phyloP scores from a whole-genome alignment of 2,888 invertebrate species.

The Volucella inanis region DNA sequence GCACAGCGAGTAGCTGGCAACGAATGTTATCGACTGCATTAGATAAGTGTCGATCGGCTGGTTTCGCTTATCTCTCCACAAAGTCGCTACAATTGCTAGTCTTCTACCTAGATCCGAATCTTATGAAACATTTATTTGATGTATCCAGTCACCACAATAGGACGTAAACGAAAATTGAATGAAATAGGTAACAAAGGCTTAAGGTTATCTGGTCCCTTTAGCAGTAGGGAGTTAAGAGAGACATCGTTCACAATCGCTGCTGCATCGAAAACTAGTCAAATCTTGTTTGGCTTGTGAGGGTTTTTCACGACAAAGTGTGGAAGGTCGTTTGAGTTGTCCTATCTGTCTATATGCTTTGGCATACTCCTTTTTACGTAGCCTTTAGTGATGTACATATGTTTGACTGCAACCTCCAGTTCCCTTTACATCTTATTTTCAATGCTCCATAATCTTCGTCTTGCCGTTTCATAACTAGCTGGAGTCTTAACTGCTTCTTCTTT shows the following conservation, averaged over 20 bases:
- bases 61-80: too few species aligned
- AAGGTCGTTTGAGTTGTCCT: not conserved
- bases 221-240: conserved; percentile 33
- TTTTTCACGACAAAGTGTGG: not conserved
- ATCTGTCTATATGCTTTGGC: too few species aligned
- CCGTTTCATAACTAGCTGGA: too few species aligned
- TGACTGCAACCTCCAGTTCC: conserved; percentile 14
- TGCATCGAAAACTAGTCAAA: conserved; percentile 12
- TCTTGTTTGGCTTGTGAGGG: conserved; percentile 16
- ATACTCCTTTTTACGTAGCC: not conserved
- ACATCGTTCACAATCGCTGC: not conserved
- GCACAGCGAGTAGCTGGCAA: too few species aligned
- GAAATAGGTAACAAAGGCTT: conserved; percentile 19
- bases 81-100: too few species aligned
- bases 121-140: conserved; percentile 18
- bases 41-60: too few species aligned
- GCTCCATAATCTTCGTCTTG: not conserved
- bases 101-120: too few species aligned
- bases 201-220: conserved; percentile 33
- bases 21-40: too few species aligned
- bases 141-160: conserved; percentile 14
- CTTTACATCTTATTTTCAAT: not conserved
- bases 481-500: too few species aligned
- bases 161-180: conserved; percentile 22
- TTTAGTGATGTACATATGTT: not conserved